Conservation (phyloP, 1,140 invertebrate species). For the Drosophila setifemur region DNA sequence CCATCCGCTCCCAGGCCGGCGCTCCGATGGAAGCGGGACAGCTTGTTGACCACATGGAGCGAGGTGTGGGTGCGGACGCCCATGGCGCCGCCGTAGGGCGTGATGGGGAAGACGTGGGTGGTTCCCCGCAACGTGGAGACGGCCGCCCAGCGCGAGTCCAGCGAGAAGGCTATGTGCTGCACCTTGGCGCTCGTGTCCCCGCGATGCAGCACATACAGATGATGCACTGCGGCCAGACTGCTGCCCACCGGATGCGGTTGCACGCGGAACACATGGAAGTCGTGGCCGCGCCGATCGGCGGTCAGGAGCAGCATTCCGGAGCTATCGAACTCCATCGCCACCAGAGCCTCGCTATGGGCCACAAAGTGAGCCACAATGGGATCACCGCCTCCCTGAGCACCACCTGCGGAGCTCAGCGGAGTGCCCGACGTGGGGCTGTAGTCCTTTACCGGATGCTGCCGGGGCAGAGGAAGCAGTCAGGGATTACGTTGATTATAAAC, state of each 20-base stretch:
- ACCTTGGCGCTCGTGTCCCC: constrained; percentile 93
- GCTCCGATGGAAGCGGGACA: constrained; percentile 97
- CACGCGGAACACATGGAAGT: constrained; percentile 97
- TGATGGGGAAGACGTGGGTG: constrained; percentile 98
- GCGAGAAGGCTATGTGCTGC: constrained; percentile 93
- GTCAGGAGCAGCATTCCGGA: constrained; percentile 96
- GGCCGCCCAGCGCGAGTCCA: constrained; percentile 97
- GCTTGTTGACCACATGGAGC: constrained; percentile 95
- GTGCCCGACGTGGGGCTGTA: constrained; percentile 78
- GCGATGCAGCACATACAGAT: constrained; percentile 96
- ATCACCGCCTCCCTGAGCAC: constrained; percentile 83
- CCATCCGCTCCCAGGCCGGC: constrained; percentile 93
- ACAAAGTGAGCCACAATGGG: constrained; percentile 96
- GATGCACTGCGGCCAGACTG: constrained; percentile 95
- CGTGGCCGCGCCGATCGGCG: constrained; percentile 95
- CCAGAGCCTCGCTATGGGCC: constrained; percentile 95
- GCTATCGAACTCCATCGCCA: constrained; percentile 95
- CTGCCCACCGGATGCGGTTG: constrained; percentile 95
- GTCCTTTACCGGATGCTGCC: constrained; percentile 77
- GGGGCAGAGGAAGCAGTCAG: too few relatives aligned
- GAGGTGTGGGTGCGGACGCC: constrained; percentile 96
- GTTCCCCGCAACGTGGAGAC: constrained; percentile 97
- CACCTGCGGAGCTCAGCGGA: constrained; percentile 36
- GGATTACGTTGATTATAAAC: too few relatives aligned
- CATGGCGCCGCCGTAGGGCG: constrained; percentile 96